phyloP scores from a whole-genome alignment of 2,113 vertebrate species.

The Pteropus alecto region DNA sequence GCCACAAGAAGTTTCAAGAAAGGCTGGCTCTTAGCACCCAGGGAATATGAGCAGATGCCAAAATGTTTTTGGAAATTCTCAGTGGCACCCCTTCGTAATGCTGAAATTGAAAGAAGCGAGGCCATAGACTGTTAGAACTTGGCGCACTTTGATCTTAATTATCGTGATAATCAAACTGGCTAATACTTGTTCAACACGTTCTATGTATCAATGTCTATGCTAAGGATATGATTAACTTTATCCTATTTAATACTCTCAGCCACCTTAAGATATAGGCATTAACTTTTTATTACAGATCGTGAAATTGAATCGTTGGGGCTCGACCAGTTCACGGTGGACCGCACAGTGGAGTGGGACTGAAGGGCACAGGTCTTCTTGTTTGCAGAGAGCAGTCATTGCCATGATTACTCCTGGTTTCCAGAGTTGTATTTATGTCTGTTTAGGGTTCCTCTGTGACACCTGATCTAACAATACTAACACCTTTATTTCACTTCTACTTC shows the following conservation, averaged over 20 bases:
- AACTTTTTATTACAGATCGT: background rate
- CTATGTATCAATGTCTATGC: background rate
- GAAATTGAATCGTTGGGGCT: background rate
- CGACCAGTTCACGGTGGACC: background rate
- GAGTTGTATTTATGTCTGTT: background rate
- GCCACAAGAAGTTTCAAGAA: background rate
- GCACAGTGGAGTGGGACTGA: background rate
- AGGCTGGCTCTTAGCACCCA: background rate
- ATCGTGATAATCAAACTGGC: background rate
- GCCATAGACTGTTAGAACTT: background rate
- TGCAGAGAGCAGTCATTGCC: background rate
- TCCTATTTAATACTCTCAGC: background rate
- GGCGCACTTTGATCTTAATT: background rate
- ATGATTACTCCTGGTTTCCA: background rate
- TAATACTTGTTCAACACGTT: background rate
- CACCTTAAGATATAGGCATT: background rate
- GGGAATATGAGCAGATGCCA: background rate
- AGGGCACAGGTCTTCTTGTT: background rate
- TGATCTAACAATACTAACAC: background rate
- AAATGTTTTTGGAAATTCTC: background rate
- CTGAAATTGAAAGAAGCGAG: background rate
- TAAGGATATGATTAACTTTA: background rate
- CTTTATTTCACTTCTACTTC: background rate
- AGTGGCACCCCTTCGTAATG: background rate
- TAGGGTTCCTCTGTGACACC: background rate